phyloP scores from a whole-genome alignment of 2,113 vertebrate genomes.

The Hyaena hyaena region DNA sequence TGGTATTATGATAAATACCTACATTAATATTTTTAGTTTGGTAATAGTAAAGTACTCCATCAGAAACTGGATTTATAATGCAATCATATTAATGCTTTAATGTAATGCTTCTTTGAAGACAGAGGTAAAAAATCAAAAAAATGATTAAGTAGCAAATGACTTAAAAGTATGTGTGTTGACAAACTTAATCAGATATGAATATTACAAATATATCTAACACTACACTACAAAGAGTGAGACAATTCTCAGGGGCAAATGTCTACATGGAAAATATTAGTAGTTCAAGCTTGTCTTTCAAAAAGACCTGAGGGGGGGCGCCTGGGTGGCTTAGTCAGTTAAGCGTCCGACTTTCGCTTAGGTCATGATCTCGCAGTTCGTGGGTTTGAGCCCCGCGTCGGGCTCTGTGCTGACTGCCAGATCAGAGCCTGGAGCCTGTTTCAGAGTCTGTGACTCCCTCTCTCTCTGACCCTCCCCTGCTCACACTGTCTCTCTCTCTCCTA shows the following conservation, averaged over 20 bases:
- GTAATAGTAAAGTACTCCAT: background rate
- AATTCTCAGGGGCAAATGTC: constrained; percentile 41
- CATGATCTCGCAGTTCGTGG: no score
- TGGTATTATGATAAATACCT: background rate
- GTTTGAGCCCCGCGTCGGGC: no score
- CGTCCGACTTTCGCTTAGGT: no score
- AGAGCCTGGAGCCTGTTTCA: no score
- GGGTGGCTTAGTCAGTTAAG: no score
- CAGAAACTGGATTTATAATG: background rate
- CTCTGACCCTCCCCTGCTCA: no score
- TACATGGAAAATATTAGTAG: background rate
- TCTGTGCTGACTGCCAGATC: no score
- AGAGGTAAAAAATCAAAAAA: constrained; percentile 43
- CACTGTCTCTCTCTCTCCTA: no score
- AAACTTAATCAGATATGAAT: constrained; percentile 42
- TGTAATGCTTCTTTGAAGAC: constrained; percentile 38
- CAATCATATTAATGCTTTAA: background rate
- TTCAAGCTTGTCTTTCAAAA: background rate
- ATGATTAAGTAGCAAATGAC: background rate
- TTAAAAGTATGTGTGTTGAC: background rate
- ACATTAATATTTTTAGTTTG: background rate
- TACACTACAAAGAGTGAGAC: background rate
- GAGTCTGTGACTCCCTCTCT: no score
- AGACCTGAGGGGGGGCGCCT: background rate
- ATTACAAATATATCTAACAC: background rate